These are phyloP conservation scores for Amblyornis subalaris DNA, from an alignment of 2,113 vertebrate genomes.

Conservation along the genomic window DNA sequence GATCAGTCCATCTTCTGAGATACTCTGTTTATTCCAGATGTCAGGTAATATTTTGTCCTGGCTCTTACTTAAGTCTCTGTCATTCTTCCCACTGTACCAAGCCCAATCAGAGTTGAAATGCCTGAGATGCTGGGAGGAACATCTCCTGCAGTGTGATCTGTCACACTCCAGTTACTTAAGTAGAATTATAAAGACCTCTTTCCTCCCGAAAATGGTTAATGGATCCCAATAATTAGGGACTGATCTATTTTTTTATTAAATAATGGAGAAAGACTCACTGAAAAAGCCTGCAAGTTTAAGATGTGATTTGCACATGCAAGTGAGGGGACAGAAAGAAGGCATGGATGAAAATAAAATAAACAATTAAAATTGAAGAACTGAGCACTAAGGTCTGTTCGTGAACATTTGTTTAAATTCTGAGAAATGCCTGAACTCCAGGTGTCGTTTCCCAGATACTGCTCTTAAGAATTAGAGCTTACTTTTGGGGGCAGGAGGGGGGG, in stretches of 20 bases:
- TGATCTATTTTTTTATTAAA: neutral
- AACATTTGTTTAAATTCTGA: neutral
- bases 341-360: neutral
- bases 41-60: constrained; percentile 4
- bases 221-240: neutral
- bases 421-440: neutral
- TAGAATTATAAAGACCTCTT: neutral
- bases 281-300: neutral
- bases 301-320: neutral
- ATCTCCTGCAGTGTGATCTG: neutral
- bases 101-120: neutral
- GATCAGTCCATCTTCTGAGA: neutral
- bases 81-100: neutral
- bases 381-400: neutral
- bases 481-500: neutral
- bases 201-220: neutral
- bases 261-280: neutral
- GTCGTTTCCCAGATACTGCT: neutral
- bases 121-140: neutral
- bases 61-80: neutral
- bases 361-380: neutral
- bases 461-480: neutral
- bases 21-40: neutral
- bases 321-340: neutral
- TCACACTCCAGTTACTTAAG: neutral